Base-by-base conservation (phyloP, 1,140 invertebrate genomes). In the Triops cancriformis region DNA sequence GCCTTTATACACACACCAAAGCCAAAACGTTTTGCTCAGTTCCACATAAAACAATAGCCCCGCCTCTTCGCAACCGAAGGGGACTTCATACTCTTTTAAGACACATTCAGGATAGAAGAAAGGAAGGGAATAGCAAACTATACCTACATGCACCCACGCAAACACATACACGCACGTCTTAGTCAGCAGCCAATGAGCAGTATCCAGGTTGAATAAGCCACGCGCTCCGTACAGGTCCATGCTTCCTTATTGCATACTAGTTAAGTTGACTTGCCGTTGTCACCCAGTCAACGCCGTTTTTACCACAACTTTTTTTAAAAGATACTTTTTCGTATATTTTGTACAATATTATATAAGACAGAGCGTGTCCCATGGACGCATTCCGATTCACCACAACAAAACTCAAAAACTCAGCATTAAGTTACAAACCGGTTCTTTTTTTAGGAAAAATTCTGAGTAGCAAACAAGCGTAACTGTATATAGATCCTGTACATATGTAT, bases 171-270 rank as follows among this genome's bases (percentile, higher is more conserved):
- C 51, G 51, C 51, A 64, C 51, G 14, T 64, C 4, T n/a, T 64
- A 64, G 51, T 64, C 51, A 64, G 51, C 51, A 64, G 51, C 51
- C 51, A 64, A 64, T 64, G 10, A 64, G 51, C 51, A 64, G 51
- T 64, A 64, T 64, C 51, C 51, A 64, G 51, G 51, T 64, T 64
- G 51, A 64, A 64, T 64, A 64, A 64, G 51, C 51, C 51, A 18
- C 23, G n/a, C 51, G 11, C 51, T 14, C 51, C 51, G 1, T 64
- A 64, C 51, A 64, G 51, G 51, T 64, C 51, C 14, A 64, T n/a
- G 51, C 51, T 64, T 64, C 51, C 51, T 64, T 64, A 64, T 64
- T 64, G 51, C 51, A 64, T n/a, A 64, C 51, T 64, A 64, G 51
- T 64, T 64, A 64, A 64, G 51, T 64, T 64, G 51, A 23, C 51